Evolutionary conservation across 2,113 vertebrate genomes (phyloP).

Genomic region (Dolichallabes microphthalmus): DNA sequence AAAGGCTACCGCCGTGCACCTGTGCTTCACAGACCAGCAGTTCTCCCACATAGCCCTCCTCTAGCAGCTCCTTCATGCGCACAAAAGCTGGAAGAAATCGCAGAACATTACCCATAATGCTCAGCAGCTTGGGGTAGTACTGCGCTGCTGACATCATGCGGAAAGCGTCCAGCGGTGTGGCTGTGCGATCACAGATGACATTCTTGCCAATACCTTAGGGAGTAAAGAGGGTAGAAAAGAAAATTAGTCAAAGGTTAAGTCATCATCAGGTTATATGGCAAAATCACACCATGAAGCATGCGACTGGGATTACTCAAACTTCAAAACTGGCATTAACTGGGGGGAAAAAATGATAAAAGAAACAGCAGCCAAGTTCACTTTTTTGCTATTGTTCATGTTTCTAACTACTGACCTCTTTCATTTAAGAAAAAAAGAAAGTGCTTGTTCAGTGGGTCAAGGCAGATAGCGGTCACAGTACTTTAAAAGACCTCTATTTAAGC

Average conservation of each 20-base stretch:
- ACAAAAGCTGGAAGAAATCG: slow-evolving; percentile 94
- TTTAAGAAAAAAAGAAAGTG: background rate
- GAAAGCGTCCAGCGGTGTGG: slow-evolving; percentile 94
- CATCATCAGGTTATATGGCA: slow-evolving; percentile 7
- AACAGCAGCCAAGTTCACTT: background rate
- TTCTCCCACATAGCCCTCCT: slow-evolving; percentile 93
- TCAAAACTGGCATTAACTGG: background rate
- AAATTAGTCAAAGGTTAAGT: slow-evolving; percentile 9
- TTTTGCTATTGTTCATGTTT: background rate
- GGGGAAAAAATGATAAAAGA: background rate
- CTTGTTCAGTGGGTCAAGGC: background rate
- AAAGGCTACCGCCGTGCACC: slow-evolving; percentile 92
- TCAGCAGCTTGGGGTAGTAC: slow-evolving; percentile 98
- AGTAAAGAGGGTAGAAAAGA: slow-evolving; percentile 19
- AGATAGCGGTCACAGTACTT: slow-evolving; percentile 11
- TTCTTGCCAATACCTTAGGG: slow-evolving; percentile 93
- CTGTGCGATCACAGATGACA: slow-evolving; percentile 94
- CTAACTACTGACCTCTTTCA: slow-evolving; percentile 2
- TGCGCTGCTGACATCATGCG: slow-evolving; percentile 97
- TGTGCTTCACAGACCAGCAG: slow-evolving; percentile 94
- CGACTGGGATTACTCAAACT: background rate
- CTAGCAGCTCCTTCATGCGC: slow-evolving; percentile 94
- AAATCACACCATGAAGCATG: slow-evolving; percentile 2
- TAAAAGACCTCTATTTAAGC: slow-evolving; percentile 50
- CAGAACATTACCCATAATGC: slow-evolving; percentile 96